Evolutionary conservation across 2,113 vertebrate species (phyloP).

Genomic region (Rallus limicola): DNA sequence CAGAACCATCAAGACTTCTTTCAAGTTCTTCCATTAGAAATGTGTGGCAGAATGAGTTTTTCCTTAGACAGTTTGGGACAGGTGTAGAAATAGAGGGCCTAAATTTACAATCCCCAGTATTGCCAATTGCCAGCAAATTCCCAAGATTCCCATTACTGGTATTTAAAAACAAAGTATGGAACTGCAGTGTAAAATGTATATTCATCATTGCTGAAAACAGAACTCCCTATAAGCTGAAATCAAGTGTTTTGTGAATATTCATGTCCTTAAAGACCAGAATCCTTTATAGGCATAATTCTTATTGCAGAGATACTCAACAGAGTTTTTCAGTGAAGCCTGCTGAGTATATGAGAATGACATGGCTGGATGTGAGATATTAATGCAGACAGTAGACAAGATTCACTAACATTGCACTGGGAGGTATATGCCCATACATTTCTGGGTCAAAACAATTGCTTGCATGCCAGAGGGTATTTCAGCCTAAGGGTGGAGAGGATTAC

Average conservation of each 20-base stretch:
- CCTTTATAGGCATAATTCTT: not conserved
- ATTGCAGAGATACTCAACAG: not conserved
- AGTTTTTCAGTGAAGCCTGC: not conserved
- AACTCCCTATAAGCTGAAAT: not conserved
- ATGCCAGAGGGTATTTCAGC: slow-evolving; percentile 11
- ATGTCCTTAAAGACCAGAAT: not conserved
- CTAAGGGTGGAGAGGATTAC: slow-evolving; percentile 6
- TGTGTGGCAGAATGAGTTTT: not conserved
- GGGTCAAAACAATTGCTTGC: not conserved
- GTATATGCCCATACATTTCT: not conserved
- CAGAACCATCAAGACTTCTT: not conserved
- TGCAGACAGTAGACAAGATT: slow-evolving; percentile 3
- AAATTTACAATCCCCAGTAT: not conserved
- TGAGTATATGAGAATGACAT: not conserved
- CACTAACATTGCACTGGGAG: not conserved
- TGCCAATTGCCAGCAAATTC: not conserved
- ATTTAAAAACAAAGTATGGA: not conserved
- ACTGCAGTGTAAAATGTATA: not conserved
- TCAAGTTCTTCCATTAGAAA: not conserved
- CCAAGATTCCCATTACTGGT: not conserved
- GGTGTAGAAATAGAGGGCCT: not conserved
- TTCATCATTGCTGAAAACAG: not conserved
- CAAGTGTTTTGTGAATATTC: not conserved
- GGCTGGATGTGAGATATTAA: not conserved
- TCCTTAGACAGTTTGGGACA: not conserved